A percentile compares a stretch with the other conserved stretches of the same genome.
phyloP scores from a whole-genome alignment of 30 jellyfish, hydroid and myxozoan genomes.

The Hydractinia echinata region DNA sequence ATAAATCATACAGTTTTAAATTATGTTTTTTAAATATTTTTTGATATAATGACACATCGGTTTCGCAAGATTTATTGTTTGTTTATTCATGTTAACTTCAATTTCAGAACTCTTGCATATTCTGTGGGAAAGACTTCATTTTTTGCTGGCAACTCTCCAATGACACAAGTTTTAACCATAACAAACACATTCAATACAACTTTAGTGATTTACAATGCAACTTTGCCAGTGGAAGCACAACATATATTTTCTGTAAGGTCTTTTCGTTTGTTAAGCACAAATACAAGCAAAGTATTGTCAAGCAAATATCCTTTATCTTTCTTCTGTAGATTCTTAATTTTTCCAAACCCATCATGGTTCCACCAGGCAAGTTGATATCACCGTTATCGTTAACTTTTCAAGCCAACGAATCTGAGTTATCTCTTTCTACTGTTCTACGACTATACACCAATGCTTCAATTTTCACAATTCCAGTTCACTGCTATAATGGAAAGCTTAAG shows the following conservation, averaged over 20 bases:
- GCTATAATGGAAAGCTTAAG: slow-evolving; percentile 86
- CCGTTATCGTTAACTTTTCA: slow-evolving; percentile 73
- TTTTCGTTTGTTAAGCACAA: not conserved
- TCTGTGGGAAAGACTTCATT: slow-evolving; percentile 92
- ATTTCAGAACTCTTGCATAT: slow-evolving; percentile 86
- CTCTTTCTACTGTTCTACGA: slow-evolving; percentile 71
- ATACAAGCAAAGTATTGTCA: not conserved
- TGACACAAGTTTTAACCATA: slow-evolving; percentile 70
- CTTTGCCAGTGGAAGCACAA: slow-evolving; percentile 65
- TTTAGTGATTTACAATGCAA: slow-evolving; percentile 78
- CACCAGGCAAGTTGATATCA: slow-evolving; percentile 86
- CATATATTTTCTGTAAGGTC: slow-evolving; percentile 77
- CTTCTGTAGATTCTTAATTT: slow-evolving; percentile 70
- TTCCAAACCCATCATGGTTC: slow-evolving; percentile 62
- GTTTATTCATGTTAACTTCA: not conserved
- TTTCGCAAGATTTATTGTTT: not conserved
- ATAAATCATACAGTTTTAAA: not conserved
- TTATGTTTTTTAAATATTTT: not conserved
- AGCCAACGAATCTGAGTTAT: slow-evolving; percentile 57
- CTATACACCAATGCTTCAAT: slow-evolving; percentile 98
- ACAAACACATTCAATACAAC: slow-evolving; percentile 90
- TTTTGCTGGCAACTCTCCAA: slow-evolving; percentile 68
- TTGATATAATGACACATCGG: not conserved
- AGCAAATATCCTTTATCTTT: not conserved
- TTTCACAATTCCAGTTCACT: slow-evolving; percentile 91